phyloP scores from a whole-genome alignment of 2,797 vertebrate species.

The Protosalanx chinensis region DNA sequence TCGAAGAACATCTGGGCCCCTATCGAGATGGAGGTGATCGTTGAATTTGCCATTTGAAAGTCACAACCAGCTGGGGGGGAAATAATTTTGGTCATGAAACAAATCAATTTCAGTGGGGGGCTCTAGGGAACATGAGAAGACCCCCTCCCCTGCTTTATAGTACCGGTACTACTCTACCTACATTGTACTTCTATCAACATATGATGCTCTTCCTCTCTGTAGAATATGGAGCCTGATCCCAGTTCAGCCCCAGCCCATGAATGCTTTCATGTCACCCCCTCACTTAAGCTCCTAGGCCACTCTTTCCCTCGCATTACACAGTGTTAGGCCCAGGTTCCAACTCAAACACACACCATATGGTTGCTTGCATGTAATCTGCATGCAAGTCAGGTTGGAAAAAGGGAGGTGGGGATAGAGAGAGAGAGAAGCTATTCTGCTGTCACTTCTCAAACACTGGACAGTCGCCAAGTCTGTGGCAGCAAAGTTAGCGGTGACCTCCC shows the following conservation, averaged over 20 bases:
- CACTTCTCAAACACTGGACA: conserved; percentile 54
- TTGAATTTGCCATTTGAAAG: not conserved
- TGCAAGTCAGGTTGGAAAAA: conserved; percentile 41
- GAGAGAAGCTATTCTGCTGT: conserved; percentile 25
- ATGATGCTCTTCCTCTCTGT: not conserved
- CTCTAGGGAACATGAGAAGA: not conserved
- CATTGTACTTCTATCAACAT: not conserved
- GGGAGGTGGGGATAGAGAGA: conserved; percentile 30
- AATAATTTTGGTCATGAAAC: not conserved
- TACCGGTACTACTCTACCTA: not conserved
- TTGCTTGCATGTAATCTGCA: conserved; percentile 44
- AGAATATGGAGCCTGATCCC: not conserved
- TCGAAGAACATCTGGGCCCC: conserved; percentile 35
- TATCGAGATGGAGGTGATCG: not conserved
- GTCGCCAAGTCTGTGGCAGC: conserved; percentile 66
- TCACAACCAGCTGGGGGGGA: not conserved
- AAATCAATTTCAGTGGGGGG: not conserved
- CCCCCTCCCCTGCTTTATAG: not conserved
- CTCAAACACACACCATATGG: conserved; percentile 45
- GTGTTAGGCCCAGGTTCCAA: conserved; percentile 18
- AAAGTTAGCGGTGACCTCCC: conserved; percentile 68
- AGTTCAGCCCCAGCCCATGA: not conserved
- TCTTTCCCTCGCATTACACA: conserved; percentile 23
- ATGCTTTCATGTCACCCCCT: conserved; percentile 45
- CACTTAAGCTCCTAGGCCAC: conserved; percentile 34